These are phyloP conservation scores for Laupala kohalensis DNA, from an alignment of 1,140 invertebrate species.

Conservation along the genomic window DNA sequence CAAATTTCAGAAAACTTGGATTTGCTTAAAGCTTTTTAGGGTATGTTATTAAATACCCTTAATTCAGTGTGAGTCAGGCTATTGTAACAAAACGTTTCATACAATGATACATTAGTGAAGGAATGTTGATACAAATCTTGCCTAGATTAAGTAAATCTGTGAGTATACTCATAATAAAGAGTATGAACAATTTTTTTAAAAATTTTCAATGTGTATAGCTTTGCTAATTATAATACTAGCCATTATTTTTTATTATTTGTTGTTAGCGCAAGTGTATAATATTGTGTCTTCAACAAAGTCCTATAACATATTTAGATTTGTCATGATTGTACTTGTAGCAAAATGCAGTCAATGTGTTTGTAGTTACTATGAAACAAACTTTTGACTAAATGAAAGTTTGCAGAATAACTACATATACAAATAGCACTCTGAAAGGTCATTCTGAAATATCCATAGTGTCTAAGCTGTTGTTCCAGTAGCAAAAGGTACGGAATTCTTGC, in stretches of 20 bases:
- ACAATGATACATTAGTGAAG: not conserved
- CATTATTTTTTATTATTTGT: not conserved
- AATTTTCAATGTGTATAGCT: constrained; percentile 9
- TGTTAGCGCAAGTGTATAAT: constrained; percentile 12
- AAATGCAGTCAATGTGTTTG: constrained; percentile 1
- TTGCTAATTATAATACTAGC: constrained; percentile 8
- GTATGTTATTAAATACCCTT: constrained; percentile 1
- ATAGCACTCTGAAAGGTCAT: not conserved
- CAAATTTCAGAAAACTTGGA: not conserved
- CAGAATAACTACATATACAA: constrained; percentile 2
- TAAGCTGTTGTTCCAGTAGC: not conserved
- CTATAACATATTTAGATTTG: not conserved
- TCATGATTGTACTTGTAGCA: constrained; percentile 3
- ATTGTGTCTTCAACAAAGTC: not conserved
- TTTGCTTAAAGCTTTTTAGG: not conserved
- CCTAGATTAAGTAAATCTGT: not conserved
- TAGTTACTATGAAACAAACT: constrained; percentile 2
- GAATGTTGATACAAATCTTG: constrained; percentile 1
- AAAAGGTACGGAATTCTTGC: not conserved
- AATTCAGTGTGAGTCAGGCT: not conserved
- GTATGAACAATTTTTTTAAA: constrained; percentile 1
- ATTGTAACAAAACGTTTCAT: constrained; percentile 1
- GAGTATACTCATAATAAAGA: not conserved
- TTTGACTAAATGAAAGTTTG: not conserved
- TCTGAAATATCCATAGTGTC: constrained; percentile 2